Evolutionary conservation across 2,888 invertebrate genomes (phyloP).

Genomic region (Machimus rusticus): DNA sequence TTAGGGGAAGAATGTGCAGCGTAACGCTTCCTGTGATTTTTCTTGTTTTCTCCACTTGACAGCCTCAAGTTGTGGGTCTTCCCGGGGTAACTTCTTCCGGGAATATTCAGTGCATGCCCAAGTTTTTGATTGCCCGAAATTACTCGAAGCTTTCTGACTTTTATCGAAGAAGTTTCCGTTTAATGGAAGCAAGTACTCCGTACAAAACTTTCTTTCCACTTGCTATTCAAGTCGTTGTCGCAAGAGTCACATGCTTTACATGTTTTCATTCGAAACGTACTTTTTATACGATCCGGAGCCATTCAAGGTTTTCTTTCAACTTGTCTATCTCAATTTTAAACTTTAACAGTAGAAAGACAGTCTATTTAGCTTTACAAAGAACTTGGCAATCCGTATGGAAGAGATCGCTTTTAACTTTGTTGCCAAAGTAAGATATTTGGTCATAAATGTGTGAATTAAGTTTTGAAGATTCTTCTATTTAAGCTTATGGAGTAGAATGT

Average conservation of each 20-base stretch:
- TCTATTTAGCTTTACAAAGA: background rate
- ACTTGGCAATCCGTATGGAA: background rate
- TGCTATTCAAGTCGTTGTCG: background rate
- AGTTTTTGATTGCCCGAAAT: background rate
- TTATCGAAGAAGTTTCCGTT: background rate
- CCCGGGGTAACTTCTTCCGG: background rate
- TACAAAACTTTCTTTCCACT: background rate
- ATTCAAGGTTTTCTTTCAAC: background rate
- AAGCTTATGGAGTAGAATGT: background rate
- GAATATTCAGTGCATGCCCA: background rate
- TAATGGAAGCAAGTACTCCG: background rate
- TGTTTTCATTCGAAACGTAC: background rate
- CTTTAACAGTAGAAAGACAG: background rate
- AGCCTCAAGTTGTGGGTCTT: background rate
- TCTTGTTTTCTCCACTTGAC: background rate
- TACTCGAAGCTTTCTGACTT: background rate
- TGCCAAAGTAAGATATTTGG: background rate
- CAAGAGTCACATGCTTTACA: background rate
- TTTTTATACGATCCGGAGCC: background rate
- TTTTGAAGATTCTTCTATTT: background rate
- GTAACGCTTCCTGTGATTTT: conserved; percentile 17
- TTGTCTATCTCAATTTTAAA: background rate
- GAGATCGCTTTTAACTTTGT: background rate
- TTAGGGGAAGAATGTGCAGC: background rate
- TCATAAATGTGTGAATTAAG: background rate